Evolutionary conservation across 1,140 invertebrate genomes (phyloP), one percentile per base, ranked within the genome.

Genomic region (Globodera ellingtonae): DNA sequence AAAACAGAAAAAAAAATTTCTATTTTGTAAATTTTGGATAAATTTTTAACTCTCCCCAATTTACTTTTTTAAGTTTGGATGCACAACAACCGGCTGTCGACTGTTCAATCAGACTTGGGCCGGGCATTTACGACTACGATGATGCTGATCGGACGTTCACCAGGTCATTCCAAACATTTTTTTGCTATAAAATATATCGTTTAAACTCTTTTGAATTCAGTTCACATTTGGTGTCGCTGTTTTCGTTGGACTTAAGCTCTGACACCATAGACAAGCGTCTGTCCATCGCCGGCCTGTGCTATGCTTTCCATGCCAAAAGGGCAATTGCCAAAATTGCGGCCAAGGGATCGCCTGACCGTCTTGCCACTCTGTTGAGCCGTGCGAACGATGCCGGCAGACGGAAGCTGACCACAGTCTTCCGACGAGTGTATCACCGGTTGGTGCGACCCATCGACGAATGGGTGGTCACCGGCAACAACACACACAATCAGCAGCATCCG

Each of bases 281-380:
- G 15, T 52, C 35, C 46, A 59, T 65, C 44, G 67, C 75, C 18
- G 80, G 80, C 35, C 50, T 81, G n/a, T 73, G 72, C 15, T 81
- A 78, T 65, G 75, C 46, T 21, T 18, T 79, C 7, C 66, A 79
- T 48, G 80, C 72, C 6, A 46, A 47, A n/a, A 65, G 35, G 18
- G 69, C 80, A 44, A 81, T 81, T 59, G 59, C 35, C 50, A 70
- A 71, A 56, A 73, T 81, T 69, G 46, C 77, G 59, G n/a, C 50
- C 46, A 47, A 59, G 15, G 52, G 62, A 46, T 79, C 47, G 59
- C 66, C 47, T 13, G 56, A 9, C 18, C 10, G 21, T 15, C 56
- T 62, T 62, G 13, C 56, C 56, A 69, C 21, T 13, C 62, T 67
- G 62, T 62, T 21, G 69, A 77, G 47, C 10, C 21, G 9, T 50